phyloP scores from a whole-genome alignment of 2,888 invertebrate species.

The Lochmaea crataegi region DNA sequence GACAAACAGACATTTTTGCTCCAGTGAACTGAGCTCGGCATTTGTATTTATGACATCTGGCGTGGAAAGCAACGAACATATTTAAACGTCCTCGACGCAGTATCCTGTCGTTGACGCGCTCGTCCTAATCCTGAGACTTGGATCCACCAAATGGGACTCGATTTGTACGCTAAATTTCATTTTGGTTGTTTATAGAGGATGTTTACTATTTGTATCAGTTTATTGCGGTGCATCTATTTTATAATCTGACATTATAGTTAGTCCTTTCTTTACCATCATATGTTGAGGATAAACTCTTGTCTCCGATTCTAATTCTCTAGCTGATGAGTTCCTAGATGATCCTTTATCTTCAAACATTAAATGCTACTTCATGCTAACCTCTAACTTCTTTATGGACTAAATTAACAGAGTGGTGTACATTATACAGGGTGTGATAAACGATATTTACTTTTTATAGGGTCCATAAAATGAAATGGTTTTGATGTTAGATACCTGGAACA shows the following conservation, averaged over 20 bases:
- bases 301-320: too few relatives aligned
- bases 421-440: too few relatives aligned
- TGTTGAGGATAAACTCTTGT: background rate
- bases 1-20: conserved; percentile 62
- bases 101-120: conserved; percentile 53
- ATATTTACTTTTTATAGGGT: too few relatives aligned
- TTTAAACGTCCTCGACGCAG: conserved; percentile 53
- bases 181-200: conserved; percentile 10
- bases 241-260: background rate
- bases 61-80: conserved; percentile 58
- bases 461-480: too few relatives aligned
- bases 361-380: too few relatives aligned
- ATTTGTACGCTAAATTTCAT: conserved; percentile 25
- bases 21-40: conserved; percentile 58
- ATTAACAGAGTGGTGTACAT: too few relatives aligned
- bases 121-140: conserved; percentile 60
- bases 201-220: too few relatives aligned
- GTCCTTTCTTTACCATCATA: background rate
- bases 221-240: too few relatives aligned
- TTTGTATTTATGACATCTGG: conserved; percentile 61
- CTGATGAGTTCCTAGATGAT: too few relatives aligned
- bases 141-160: conserved; percentile 23
- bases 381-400: too few relatives aligned
- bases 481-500: too few relatives aligned
- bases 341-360: too few relatives aligned